Conservation (phyloP, 2,113 vertebrate species). For the Felis catus region F.catus_Fca126_mat1.0 CM031417.1:90345001-90345500, state of each 20-base stretch:
- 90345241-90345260: background rate
- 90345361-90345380: background rate
- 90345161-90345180: background rate
- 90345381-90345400: background rate
- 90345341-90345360: background rate
- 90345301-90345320: background rate
- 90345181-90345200: background rate
- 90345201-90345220: background rate
- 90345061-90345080: background rate
- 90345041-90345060: background rate
- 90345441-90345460: too few relatives aligned
- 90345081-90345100: background rate
- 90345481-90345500: too few relatives aligned
- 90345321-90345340: background rate
- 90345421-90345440: too few relatives aligned
- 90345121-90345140: background rate
- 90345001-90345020: too few relatives aligned
- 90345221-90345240: background rate
- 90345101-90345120: background rate
- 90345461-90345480: too few relatives aligned
- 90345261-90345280: background rate
- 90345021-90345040: background rate
- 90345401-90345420: too few relatives aligned
- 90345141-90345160: background rate
- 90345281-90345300: background rate